Percentiles rank a stretch among this genome's conserved stretches.
These are phyloP conservation scores for Lasioglossum leucozonium DNA, from an alignment of 2,888 invertebrate species.

Conservation along the genomic window DNA sequence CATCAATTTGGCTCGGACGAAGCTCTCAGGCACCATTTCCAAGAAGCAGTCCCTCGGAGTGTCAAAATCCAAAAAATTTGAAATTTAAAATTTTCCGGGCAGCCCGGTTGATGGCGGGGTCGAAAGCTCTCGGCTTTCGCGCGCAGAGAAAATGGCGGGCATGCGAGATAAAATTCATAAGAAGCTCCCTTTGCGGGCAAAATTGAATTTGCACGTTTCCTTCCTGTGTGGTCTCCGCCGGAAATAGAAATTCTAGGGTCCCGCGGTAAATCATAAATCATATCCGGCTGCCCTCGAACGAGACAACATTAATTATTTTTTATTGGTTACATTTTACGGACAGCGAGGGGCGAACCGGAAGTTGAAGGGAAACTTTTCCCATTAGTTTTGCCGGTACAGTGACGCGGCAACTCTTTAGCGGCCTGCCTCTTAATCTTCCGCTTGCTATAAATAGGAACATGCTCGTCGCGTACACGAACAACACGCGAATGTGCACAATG, in stretches of 20 bases:
- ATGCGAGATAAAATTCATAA: background rate
- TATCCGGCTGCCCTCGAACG: background rate
- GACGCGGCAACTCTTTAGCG: background rate
- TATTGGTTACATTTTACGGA: constrained; percentile 34
- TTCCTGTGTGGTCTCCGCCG: background rate
- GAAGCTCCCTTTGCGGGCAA: background rate
- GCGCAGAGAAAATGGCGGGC: background rate
- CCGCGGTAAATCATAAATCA: constrained; percentile 15
- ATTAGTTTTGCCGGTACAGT: constrained; percentile 15
- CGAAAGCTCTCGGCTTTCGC: background rate
- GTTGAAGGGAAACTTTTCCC: constrained; percentile 28
- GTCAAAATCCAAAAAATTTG: background rate
- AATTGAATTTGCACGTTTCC: constrained; percentile 17
- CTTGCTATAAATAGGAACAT: background rate
- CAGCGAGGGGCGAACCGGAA: background rate
- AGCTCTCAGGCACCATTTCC: background rate
- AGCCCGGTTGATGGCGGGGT: background rate
- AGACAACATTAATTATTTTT: constrained; percentile 35
- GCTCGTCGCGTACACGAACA: background rate
- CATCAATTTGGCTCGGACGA: background rate
- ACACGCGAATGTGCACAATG: background rate
- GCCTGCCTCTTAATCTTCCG: constrained; percentile 28
- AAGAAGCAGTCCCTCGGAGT: background rate
- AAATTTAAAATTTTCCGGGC: background rate
- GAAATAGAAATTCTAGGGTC: background rate